These are phyloP conservation scores for Conops quadrifasciatus DNA, from an alignment of 2,888 invertebrate genomes.

Conservation along the genomic window DNA sequence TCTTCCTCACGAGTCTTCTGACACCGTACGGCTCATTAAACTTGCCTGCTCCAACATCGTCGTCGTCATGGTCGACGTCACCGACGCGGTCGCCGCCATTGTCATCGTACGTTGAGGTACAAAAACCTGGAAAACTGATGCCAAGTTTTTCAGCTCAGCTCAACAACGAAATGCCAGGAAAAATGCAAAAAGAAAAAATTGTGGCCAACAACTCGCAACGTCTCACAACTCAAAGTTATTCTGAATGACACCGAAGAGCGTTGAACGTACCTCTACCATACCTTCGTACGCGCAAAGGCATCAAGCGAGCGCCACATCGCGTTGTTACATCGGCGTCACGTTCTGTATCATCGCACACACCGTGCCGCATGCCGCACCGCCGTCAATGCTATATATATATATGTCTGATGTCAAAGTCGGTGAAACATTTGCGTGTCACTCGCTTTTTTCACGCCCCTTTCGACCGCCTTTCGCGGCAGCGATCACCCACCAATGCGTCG, in stretches of 20 bases:
- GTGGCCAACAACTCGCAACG: no score
- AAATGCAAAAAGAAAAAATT: no score
- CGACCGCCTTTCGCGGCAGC: neutral
- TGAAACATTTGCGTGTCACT: no score
- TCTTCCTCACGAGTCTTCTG: slow-evolving; percentile 39
- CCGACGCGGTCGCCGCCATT: neutral
- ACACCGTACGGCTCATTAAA: slow-evolving; percentile 54
- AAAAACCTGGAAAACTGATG: slow-evolving; percentile 50
- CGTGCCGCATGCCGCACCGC: no score
- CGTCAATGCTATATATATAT: no score
- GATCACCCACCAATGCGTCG: neutral
- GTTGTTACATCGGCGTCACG: no score
- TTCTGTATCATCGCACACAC: no score
- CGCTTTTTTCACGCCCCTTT: neutral
- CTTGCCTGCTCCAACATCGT: neutral
- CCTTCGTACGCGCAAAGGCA: no score
- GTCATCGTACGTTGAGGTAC: neutral
- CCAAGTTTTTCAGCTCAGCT: slow-evolving; percentile 40
- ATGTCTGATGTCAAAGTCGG: no score
- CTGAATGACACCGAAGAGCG: slow-evolving; percentile 12
- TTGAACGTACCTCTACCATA: neutral
- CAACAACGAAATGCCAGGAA: no score
- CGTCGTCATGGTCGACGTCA: neutral
- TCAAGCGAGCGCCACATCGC: no score
- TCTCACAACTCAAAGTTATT: slow-evolving; percentile 10